phyloP scores from a whole-genome alignment of 2,113 vertebrate species.

The Micronisus gabar region DNA sequence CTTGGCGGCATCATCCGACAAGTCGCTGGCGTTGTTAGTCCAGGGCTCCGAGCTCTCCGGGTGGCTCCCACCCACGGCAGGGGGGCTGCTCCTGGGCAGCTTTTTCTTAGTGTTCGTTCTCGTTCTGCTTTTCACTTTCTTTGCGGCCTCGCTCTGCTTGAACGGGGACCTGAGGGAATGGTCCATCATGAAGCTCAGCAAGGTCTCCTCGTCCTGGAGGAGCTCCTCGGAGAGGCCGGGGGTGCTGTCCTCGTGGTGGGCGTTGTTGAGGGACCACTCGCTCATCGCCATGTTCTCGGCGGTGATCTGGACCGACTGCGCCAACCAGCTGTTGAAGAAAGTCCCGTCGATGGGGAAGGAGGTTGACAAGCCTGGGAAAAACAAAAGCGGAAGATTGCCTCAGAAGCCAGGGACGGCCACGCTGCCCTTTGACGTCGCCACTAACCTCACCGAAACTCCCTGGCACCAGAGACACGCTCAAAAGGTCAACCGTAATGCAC shows the following conservation, averaged over 20 bases:
- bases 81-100: slow-evolving; percentile 45
- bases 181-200: slow-evolving; percentile 96
- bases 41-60: slow-evolving; percentile 47
- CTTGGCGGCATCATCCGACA: slow-evolving; percentile 61
- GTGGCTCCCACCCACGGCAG: background rate
- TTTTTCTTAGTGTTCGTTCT: slow-evolving; percentile 79
- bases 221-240: slow-evolving; percentile 92
- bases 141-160: slow-evolving; percentile 84
- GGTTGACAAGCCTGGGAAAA: slow-evolving; percentile 82
- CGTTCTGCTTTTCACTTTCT: slow-evolving; percentile 79
- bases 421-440: background rate
- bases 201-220: slow-evolving; percentile 89
- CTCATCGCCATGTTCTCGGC: slow-evolving; percentile 91
- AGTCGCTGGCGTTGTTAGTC: slow-evolving; percentile 53
- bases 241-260: slow-evolving; percentile 80
- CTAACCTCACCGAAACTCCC: background rate
- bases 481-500: rapidly evolving
- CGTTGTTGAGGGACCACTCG: slow-evolving; percentile 88
- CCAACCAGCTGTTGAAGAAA: slow-evolving; percentile 95
- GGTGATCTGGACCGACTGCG: slow-evolving; percentile 92
- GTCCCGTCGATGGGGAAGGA: slow-evolving; percentile 92
- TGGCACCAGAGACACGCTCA: rapidly evolving
- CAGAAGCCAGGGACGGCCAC: background rate
- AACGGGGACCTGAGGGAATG: slow-evolving; percentile 87
- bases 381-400: background rate